A percentile compares a stretch with the other conserved stretches of the same genome.
Conservation (phyloP, 2,797 vertebrate genomes). For the Pseudochirops corinnae region DNA sequence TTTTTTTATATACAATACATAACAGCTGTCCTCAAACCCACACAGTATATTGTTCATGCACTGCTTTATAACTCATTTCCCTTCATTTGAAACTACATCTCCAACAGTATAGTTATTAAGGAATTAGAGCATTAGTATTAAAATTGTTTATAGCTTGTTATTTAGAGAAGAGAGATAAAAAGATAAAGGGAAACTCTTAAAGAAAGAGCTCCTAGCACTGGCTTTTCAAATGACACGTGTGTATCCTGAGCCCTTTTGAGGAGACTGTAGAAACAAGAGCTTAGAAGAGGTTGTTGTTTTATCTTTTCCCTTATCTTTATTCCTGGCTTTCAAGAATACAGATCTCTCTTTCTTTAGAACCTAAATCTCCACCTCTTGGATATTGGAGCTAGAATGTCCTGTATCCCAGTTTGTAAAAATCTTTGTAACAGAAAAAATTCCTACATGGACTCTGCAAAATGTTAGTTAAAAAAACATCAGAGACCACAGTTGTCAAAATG, state of each 20-base stretch:
- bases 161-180: slow-evolving; percentile 65
- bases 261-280: slow-evolving; percentile 44
- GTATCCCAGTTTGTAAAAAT: slow-evolving; percentile 23
- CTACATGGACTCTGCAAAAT: slow-evolving; percentile 32
- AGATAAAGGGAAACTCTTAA: slow-evolving; percentile 55
- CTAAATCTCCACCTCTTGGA: neutral
- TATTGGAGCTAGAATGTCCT: neutral
- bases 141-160: slow-evolving; percentile 17
- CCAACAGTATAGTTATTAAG: slow-evolving; percentile 51
- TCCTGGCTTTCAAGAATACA: slow-evolving; percentile 60
- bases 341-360: neutral
- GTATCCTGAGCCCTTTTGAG: slow-evolving; percentile 31
- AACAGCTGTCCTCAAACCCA: slow-evolving; percentile 72
- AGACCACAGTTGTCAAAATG: neutral
- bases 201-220: slow-evolving; percentile 49
- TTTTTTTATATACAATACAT: slow-evolving; percentile 63
- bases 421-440: slow-evolving; percentile 40
- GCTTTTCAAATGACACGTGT: slow-evolving; percentile 51
- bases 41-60: slow-evolving; percentile 43
- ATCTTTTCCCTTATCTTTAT: slow-evolving; percentile 60
- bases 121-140: slow-evolving; percentile 47
- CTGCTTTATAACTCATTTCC: slow-evolving; percentile 69
- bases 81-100: slow-evolving; percentile 60
- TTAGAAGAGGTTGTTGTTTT: slow-evolving; percentile 51
- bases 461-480: slow-evolving; percentile 11